Conservation (phyloP, 2,113 vertebrate genomes). For the Lutjanus erythropterus region DNA sequence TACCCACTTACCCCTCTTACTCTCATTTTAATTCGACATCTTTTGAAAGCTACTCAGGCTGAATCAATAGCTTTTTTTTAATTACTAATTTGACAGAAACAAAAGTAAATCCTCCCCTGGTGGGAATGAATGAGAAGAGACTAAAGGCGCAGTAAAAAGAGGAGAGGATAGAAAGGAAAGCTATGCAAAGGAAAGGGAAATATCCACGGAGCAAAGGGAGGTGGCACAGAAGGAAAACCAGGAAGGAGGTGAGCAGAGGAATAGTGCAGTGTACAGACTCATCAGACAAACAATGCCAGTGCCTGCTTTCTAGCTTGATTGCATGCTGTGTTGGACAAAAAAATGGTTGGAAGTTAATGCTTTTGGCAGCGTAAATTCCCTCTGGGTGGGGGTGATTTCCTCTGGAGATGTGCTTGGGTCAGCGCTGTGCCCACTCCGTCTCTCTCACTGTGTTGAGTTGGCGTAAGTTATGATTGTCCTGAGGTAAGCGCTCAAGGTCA, state of each 20-base stretch:
- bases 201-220: neutral
- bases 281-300: conserved; percentile 67
- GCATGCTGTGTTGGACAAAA: conserved; percentile 69
- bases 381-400: conserved; percentile 62
- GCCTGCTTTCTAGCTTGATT: conserved; percentile 70
- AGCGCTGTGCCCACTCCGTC: conserved; percentile 67
- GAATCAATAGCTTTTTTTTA: conserved; percentile 53
- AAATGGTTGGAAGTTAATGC: conserved; percentile 68
- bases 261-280: conserved; percentile 48
- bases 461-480: conserved; percentile 63
- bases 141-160: neutral
- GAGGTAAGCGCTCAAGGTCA: conserved; percentile 76
- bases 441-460: conserved; percentile 65
- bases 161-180: neutral
- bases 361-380: conserved; percentile 75
- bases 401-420: conserved; percentile 78
- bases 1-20: neutral
- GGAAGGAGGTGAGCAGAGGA: neutral
- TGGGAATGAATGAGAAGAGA: neutral
- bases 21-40: conserved; percentile 2
- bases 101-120: conserved; percentile 37
- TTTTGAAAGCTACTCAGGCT: conserved; percentile 15
- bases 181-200: neutral
- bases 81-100: conserved; percentile 60
- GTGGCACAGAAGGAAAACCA: neutral